Evolutionary conservation across 2,797 vertebrate species (phyloP).

Genomic region (Hyperoplus lanceolatus): DNA sequence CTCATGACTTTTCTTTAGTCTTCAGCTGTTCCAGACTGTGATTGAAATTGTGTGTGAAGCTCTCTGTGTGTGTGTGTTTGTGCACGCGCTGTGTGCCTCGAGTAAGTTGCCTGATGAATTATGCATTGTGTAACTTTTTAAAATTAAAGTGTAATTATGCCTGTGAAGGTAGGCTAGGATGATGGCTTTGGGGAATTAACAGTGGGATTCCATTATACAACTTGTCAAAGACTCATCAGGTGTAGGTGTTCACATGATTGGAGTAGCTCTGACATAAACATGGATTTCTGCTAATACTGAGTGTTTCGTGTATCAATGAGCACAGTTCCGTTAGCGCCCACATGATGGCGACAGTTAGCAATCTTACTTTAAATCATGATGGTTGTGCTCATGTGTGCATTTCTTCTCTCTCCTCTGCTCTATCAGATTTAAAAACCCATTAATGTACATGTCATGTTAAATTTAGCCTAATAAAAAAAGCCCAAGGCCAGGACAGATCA

Average conservation of each 20-base stretch:
- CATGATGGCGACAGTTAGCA: constrained; percentile 52
- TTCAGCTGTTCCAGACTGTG: not conserved
- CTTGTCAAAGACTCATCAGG: not conserved
- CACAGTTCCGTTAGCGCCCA: constrained; percentile 29
- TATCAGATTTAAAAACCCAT: constrained; percentile 43
- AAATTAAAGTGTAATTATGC: constrained; percentile 21
- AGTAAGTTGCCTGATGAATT: constrained; percentile 1
- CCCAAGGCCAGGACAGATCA: constrained; percentile 22
- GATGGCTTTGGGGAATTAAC: constrained; percentile 5
- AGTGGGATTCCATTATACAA: not conserved
- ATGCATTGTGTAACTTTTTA: constrained; percentile 20
- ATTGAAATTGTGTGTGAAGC: not conserved
- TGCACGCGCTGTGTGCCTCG: not conserved
- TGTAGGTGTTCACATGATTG: no score
- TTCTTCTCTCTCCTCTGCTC: not conserved
- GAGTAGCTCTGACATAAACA: no score
- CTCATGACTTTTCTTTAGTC: constrained; percentile 28
- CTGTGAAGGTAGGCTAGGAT: not conserved
- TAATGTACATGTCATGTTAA: constrained; percentile 36
- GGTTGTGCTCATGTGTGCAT: constrained; percentile 9
- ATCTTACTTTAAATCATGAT: not conserved
- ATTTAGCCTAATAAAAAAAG: constrained; percentile 18
- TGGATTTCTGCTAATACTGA: not conserved
- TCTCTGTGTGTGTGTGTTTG: not conserved
- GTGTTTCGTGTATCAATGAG: not conserved